Evolutionary conservation across 2,888 invertebrate species (phyloP), one percentile per base, ranked within the genome.

Genomic region (Mesochorus sp.): DNA sequence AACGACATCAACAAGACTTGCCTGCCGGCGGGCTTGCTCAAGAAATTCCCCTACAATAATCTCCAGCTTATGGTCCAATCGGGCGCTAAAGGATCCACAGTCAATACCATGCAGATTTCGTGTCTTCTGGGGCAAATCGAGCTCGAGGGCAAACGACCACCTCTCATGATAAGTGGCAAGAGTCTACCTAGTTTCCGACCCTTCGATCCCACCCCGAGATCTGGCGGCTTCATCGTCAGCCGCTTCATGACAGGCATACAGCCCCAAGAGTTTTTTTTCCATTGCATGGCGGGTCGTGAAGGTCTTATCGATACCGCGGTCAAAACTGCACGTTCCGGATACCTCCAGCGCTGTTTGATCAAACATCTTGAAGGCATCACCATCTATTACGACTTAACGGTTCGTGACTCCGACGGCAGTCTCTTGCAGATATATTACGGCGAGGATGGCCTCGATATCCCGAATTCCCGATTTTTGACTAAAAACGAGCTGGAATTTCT

Each of bases 261-360:
- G 87, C 98, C 99, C 0, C 98, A 98, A 91, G 99, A 99, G 88
- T 98, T 98, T 90, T 99, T 98, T 92, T 99, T 99, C 92, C 99
- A 99, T 93, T 99, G 99, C 88, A 99, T 99, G 99, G 99, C 99
- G 67, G 99, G 99, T 68, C 94, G 99, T 91, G 99, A 99, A 94
- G 97, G 99, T 93, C 94, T 99, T 67, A 97, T 99, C 86, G 99
- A 99, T 94, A 99, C 99, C 2, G 99, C 99, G 81, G 99, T 99
- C 0, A 99, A 99, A 93, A 99, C 99, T 0, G 98, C 98, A 92
- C 94, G 99, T 79, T 98, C 98, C 84, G 99, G 99, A 84, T 99
- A 99, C 91, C 92, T 99, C 70, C 90, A 90, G 62, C 84, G 90
- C 80, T 99, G 99, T 91, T 92, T 99, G 5, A 97, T 99, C 73